Evolutionary conservation across 1,140 invertebrate genomes (phyloP), one percentile per base, ranked within the genome.

Genomic region (Araneus ventricosus): DNA sequence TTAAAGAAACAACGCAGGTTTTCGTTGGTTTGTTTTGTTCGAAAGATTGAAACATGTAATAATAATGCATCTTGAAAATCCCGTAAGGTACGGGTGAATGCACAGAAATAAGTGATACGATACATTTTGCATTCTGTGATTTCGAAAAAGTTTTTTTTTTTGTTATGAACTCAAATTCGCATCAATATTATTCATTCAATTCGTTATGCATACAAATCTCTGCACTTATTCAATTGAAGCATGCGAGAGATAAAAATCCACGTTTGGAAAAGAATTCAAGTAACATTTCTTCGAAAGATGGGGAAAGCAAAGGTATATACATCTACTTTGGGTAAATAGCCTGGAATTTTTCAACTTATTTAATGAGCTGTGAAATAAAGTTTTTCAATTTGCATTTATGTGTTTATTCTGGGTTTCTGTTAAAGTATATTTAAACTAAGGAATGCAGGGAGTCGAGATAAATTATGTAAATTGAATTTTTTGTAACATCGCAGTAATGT

Each of bases 61-160:
- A 75, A 75, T 75, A 75, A 75, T 34, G 67, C 67, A 34, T 34
- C 30, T 84, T 8, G 4, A 84, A 52, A 84, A 24, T 45, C 30
- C n/a, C 27, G 24, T 84, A 52, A 52, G 24, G 24, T 41, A 84
- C 20, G 45, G 41, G 8, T 84, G 82, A 52, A n/a, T 84, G 27
- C 82, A 84, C 82, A 84, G 24, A 52, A 84, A 84, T 84, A 84
- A 84, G 82, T 57, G 39, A 84, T 84, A 84, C 45, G 45, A n/a
- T 24, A 17, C 52, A 52, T 52, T 84, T 84, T 84, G 45, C 41
- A 84, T 57, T 52, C 39, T 52, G 45, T 52, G 30, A 84, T 24
- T 27, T 52, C 82, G 41, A 27, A 84, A 30, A 52, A 45, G 7
- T 24, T 52, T 30, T 30, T 41, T 27, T 45, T 52, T 8, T 52